These are phyloP conservation scores for Argyresthia goedartella DNA, from an alignment of 2,888 invertebrate species.

Conservation along the genomic window DNA sequence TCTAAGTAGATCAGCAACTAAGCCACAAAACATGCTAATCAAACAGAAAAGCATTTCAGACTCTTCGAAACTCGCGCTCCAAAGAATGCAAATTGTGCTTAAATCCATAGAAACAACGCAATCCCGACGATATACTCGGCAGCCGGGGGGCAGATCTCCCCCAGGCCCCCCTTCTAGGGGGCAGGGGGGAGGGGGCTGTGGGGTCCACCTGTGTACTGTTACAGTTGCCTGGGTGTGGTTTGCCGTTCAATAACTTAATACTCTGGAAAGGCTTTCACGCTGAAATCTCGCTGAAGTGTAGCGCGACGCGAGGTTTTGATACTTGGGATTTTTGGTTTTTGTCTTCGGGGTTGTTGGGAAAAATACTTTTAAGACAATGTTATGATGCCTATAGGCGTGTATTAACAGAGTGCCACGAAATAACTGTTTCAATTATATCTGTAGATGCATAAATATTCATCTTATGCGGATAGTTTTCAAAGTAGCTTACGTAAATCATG, in stretches of 20 bases:
- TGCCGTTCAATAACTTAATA: conserved; percentile 72
- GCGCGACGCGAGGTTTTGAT: conserved; percentile 30
- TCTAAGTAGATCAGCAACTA: background rate
- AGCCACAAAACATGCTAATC: background rate
- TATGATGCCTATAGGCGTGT: background rate
- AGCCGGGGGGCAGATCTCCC: conserved; percentile 15
- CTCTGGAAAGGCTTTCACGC: conserved; percentile 68
- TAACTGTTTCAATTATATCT: no score
- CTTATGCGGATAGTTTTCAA: no score
- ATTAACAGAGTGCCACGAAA: no score
- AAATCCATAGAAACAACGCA: conserved; percentile 31
- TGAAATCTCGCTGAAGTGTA: conserved; percentile 58
- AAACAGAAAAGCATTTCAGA: background rate
- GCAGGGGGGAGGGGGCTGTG: no score
- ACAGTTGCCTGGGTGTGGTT: conserved; percentile 67
- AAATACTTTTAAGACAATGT: background rate
- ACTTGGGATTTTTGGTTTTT: conserved; percentile 15
- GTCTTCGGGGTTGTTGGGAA: no score
- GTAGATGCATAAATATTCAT: no score
- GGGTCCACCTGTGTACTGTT: conserved; percentile 45
- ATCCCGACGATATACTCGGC: conserved; percentile 15
- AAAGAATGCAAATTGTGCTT: conserved; percentile 43
- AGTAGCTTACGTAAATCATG: no score
- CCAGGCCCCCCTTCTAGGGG: conserved; percentile 6
- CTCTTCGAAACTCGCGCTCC: background rate